Evolutionary conservation across 1,140 invertebrate species (phyloP), one percentile per base, ranked within the genome.

Genomic region (Aphaenogaster floridana): DNA sequence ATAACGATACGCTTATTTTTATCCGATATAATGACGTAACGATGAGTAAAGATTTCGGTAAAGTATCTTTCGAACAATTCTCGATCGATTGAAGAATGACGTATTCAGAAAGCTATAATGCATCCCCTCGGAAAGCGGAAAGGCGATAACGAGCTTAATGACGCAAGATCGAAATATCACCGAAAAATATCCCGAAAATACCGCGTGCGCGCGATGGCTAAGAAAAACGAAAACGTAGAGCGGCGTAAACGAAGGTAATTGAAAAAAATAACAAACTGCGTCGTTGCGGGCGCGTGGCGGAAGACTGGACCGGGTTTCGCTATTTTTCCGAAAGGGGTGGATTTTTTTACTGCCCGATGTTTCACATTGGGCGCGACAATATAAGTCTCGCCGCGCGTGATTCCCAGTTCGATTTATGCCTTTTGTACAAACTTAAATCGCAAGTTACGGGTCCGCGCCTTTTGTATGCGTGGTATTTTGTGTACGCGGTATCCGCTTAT

Each of bases 211-310:
- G 39, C 15, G 11, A 59, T 48, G 7, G 7, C n/a, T 42, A 84
- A 63, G 57, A 48, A 83, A 59, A 72, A 68, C 36, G 34, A 74
- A 45, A 28, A 74, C 28, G 15, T 6, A 28, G 2, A 54, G 36
- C 13, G 28, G 57, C n/a, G 54, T 42, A 61, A 61, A 74, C 69
- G 69, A 48, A 84, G 69, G 34, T 84, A 84, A 84, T 74, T 84
- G 42, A 84, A 84, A 84, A 84, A 74, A 74, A 74, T 74, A 74
- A 84, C 69, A 84, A 84, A 63, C 28, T 72, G 54, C 28, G 28
- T 57, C 28, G 68, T 61, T 84, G 54, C 28, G 52, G 39, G 1
- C 79, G 66, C 9, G 28, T 50, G 42, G n/a, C 66, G 59, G 52
- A 83, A 13, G 34, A 74, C 28, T 45, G 64, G 64, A 13, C 63